Percentiles rank a stretch among this genome's conserved stretches.
Conservation (phyloP, 2,888 invertebrate species). For the Macaria liturata region DNA sequence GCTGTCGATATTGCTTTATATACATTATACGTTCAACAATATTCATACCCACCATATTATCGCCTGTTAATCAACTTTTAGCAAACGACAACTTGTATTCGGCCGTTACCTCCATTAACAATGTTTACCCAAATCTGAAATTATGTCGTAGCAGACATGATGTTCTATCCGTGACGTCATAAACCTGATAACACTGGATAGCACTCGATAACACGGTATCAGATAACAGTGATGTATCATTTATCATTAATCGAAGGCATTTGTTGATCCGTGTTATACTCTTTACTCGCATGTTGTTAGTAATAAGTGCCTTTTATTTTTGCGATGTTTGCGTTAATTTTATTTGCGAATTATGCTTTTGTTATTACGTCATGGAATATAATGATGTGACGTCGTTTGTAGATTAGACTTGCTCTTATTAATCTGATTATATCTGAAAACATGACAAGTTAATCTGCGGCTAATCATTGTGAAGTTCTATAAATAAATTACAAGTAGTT, state of each 20-base stretch:
- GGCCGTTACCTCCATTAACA: conserved; percentile 26
- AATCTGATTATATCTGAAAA: no score
- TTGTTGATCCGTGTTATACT: conserved; percentile 46
- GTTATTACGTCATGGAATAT: no score
- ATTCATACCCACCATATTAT: no score
- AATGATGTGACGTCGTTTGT: no score
- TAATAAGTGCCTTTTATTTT: not conserved
- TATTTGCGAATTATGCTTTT: not conserved
- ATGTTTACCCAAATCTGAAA: conserved; percentile 35
- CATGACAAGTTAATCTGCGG: no score
- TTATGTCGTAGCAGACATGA: conserved; percentile 41
- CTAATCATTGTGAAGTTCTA: no score
- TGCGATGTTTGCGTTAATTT: not conserved
- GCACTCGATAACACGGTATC: conserved; percentile 51
- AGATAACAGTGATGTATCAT: conserved; percentile 71
- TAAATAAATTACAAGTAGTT: no score
- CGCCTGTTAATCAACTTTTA: not conserved
- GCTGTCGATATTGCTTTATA: no score
- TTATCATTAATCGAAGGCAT: conserved; percentile 74
- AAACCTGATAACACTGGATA: conserved; percentile 39
- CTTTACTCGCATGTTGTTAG: conserved; percentile 30
- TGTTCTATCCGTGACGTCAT: conserved; percentile 61
- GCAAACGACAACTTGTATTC: conserved; percentile 9
- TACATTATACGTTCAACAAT: no score
- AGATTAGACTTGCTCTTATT: no score